Evolutionary conservation across 2,888 invertebrate species (phyloP), one percentile per base, ranked within the genome.

Genomic region (Siphlonurus alternatus): DNA sequence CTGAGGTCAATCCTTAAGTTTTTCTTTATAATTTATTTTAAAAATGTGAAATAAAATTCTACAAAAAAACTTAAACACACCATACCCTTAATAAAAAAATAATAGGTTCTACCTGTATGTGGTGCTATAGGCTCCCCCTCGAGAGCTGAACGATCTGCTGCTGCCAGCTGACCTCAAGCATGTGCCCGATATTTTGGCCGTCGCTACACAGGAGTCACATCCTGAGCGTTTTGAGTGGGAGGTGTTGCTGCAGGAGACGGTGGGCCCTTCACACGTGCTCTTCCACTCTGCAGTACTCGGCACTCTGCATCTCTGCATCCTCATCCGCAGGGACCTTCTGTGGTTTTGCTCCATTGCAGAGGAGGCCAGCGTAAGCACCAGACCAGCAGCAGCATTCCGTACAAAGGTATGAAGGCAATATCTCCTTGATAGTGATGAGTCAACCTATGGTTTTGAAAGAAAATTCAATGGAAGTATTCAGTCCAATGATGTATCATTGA

Each of bases 301-400:
- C 78, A 93, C 93, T 62, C 80, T 97, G 54, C 94, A 95, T 75
- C 78, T 96, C 66, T 87, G 88, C 64, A 79, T 97, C 67, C 96
- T 93, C 74, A 81, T 97, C 70, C 80, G 94, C 63, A 81, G 96
- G 68, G 96, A 97, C 76, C 82, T 97, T 18, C 89, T 97, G 67
- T 97, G 97, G 97, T 96, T 90, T 73, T 93, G 93, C 74, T 96
- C 96, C 67, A 83, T 90, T 1, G 88, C 93, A 0, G 94, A 95
- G 77, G 93, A 94, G 69, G 87, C 88, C 1, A 86, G 85, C 70
- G 81, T 93, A 66, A 92, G 93, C 1, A 93, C 94, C 1, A 81
- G 96, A 69, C 89, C 93, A 0, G 93, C 93, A 0, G 89, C 91
- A 5, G 91, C 93, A 0, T 91, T 92, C 73, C 82, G 89, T 66